phyloP scores from a whole-genome alignment of 2,888 invertebrate genomes.

The Chrysomela aeneicollis region DNA sequence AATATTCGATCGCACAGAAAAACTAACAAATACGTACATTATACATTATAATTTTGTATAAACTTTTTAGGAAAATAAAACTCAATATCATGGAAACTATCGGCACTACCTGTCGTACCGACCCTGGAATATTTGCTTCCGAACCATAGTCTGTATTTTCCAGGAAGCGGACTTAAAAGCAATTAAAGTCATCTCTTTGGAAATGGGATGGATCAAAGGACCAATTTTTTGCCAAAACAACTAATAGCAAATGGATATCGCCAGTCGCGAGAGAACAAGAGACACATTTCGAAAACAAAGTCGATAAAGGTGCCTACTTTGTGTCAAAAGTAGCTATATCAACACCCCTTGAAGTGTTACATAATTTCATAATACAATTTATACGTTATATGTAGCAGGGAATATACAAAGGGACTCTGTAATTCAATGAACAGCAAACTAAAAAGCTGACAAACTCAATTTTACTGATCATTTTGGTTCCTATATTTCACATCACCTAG shows the following conservation, averaged over 20 bases:
- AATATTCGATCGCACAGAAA: no score
- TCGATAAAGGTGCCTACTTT: slow-evolving; percentile 20
- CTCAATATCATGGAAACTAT: no score
- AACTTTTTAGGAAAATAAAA: no score
- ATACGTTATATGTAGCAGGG: slow-evolving; percentile 55
- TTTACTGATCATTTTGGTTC: slow-evolving; percentile 38
- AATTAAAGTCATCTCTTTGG: background rate
- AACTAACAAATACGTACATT: no score
- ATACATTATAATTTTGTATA: no score
- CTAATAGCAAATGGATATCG: background rate
- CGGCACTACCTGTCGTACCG: no score
- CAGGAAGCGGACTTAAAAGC: background rate
- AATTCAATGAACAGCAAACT: slow-evolving; percentile 53
- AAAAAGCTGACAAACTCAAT: slow-evolving; percentile 56
- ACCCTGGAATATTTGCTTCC: no score
- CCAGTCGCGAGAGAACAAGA: background rate
- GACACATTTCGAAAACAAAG: slow-evolving; percentile 19
- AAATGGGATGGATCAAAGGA: background rate
- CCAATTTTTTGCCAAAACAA: background rate
- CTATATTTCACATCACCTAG: slow-evolving; percentile 35
- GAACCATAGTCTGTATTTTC: background rate
- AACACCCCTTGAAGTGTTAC: slow-evolving; percentile 55
- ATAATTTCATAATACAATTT: slow-evolving; percentile 58
- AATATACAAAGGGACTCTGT: slow-evolving; percentile 55
- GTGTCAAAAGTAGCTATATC: slow-evolving; percentile 55